Conservation (phyloP, 2,888 invertebrate species). For the Parthenolecanium corni region DNA sequence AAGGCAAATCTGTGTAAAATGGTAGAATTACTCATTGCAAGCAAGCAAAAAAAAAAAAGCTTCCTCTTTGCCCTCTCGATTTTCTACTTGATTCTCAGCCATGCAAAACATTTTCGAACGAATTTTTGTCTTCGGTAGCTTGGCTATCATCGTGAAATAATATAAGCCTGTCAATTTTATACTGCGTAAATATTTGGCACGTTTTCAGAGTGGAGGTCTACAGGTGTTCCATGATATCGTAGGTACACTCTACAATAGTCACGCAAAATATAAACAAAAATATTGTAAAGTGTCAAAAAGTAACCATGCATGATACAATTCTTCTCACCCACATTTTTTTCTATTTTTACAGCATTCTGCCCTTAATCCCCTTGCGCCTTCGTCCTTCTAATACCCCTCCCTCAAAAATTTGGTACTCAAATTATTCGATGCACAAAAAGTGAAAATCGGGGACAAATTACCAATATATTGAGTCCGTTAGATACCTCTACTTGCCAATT, state of each 20-base stretch:
- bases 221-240: slow-evolving; percentile 17
- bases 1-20: too few species aligned
- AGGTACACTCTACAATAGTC: slow-evolving; percentile 9
- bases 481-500: slow-evolving; percentile 23
- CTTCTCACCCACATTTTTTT: slow-evolving; percentile 26
- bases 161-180: too few species aligned
- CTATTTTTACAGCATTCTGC: slow-evolving; percentile 8
- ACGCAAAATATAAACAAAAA: slow-evolving; percentile 20
- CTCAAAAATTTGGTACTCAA: slow-evolving; percentile 9
- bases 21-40: too few species aligned
- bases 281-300: slow-evolving; percentile 16
- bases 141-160: too few species aligned
- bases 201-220: slow-evolving; percentile 9
- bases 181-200: slow-evolving; percentile 17
- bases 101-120: too few species aligned
- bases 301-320: slow-evolving; percentile 7
- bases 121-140: too few species aligned
- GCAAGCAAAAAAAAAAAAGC: too few species aligned
- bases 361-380: too few species aligned
- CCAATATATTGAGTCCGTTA: neutral
- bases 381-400: neutral
- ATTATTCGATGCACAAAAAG: slow-evolving; percentile 17
- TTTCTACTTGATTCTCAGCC: too few species aligned
- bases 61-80: too few species aligned
- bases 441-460: slow-evolving; percentile 18